Percentiles rank a stretch among this genome's conserved stretches.
phyloP scores from a whole-genome alignment of 1,140 invertebrate genomes.

The Lutraria rhynchaena region DNA sequence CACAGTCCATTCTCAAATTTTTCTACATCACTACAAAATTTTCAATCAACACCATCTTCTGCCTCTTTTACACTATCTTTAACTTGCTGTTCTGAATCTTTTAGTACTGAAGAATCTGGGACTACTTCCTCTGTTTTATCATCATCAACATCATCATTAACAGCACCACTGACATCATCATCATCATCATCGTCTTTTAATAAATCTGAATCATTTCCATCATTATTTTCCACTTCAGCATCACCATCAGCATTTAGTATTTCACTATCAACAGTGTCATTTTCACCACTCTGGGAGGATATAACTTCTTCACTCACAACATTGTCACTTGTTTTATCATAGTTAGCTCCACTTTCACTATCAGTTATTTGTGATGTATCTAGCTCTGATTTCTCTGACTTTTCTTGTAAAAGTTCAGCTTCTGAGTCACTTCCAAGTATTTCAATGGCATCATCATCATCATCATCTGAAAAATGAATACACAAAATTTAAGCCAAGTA shows the following conservation, averaged over 20 bases:
- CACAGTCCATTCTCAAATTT: no score
- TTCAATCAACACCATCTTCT: slow-evolving; percentile 29
- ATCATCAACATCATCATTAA: neutral
- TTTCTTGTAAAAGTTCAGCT: slow-evolving; percentile 33
- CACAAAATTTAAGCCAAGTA: no score
- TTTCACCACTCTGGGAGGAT: neutral
- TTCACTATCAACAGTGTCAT: neutral
- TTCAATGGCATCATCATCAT: slow-evolving; percentile 58
- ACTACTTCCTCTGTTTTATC: neutral
- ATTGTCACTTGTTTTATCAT: neutral
- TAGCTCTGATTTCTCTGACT: neutral
- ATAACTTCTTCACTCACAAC: neutral
- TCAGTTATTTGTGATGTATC: neutral
- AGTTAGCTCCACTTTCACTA: neutral
- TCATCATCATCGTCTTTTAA: slow-evolving; percentile 27
- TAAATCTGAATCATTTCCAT: slow-evolving; percentile 24
- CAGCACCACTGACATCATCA: neutral
- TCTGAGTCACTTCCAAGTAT: slow-evolving; percentile 53
- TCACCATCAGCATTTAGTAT: no score
- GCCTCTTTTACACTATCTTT: neutral
- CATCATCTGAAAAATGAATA: slow-evolving; percentile 5
- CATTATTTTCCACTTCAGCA: slow-evolving; percentile 29
- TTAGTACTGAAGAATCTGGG: neutral
- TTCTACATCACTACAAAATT: neutral
- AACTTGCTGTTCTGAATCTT: neutral